These are phyloP conservation scores for Enteromius radiatus DNA, from an alignment of 2,797 vertebrate species.

Conservation along the genomic window DNA sequence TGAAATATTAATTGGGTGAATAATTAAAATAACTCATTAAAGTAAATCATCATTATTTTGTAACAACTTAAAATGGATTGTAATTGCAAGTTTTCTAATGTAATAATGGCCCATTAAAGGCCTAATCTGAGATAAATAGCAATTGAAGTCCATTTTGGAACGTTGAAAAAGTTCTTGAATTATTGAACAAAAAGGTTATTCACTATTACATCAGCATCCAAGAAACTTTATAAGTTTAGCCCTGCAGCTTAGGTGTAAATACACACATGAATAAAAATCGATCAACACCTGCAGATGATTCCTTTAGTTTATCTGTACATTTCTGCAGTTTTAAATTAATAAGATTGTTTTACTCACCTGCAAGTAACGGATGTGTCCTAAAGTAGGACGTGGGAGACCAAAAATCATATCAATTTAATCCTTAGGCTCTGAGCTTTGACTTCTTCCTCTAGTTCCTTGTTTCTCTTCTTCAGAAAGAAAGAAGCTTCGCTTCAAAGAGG, in stretches of 20 bases:
- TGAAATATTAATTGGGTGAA: neutral
- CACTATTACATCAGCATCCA: neutral
- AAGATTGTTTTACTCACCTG: conserved; percentile 69
- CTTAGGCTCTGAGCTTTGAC: neutral
- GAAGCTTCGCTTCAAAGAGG: neutral
- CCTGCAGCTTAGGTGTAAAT: neutral
- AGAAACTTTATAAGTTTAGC: neutral
- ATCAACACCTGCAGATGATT: neutral
- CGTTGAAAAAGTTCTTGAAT: neutral
- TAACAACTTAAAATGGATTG: neutral
- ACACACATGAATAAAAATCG: neutral
- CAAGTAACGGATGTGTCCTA: conserved; percentile 74
- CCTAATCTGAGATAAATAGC: neutral
- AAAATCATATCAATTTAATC: conserved; percentile 68
- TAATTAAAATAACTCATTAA: neutral
- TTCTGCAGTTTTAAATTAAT: neutral
- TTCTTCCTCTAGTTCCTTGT: conserved; percentile 5
- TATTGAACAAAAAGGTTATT: conserved; percentile 1
- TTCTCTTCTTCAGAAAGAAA: conserved; percentile 2
- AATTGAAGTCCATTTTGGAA: neutral
- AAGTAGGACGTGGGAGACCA: conserved; percentile 70
- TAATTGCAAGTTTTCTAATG: neutral
- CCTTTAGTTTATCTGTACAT: neutral
- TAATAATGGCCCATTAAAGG: conserved; percentile 5
- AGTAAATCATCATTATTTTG: conserved; percentile 1